Base-by-base conservation (phyloP, 2,113 vertebrate genomes). In the Perca schrenkii region DNA sequence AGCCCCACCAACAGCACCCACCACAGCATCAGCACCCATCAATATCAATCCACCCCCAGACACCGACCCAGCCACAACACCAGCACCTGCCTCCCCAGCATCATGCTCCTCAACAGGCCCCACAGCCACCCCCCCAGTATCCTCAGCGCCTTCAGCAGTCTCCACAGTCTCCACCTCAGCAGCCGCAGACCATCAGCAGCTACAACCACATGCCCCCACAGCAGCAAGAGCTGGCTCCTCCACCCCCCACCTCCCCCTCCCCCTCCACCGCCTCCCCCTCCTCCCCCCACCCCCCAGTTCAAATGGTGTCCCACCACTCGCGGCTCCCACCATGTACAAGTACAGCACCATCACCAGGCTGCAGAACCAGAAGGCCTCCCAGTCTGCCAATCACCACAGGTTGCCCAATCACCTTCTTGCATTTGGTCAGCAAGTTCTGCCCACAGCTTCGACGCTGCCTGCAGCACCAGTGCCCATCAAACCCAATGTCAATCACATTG, bases 261-360 rank as follows among this genome's bases (percentile, higher is more conserved):
- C 0, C 96, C 96, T 0, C 95, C 94, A 0, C 96, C 96, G 0
- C 96, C 96, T 0, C 96, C 95, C 0, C 96, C 96, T 0, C 96
- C 95, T 0, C 96, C 96, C 0, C 95, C 95, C 95, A 94, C 0
- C 96, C 95, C 0, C 95, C 94, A 0, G 93, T 94, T 80, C 94
- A 0, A 80, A 93, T 0, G 84, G 73, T 94, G 0, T 95, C 96
- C 0, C 95, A 96, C 91, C 89, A 96, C 92, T 93, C 96, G 14
- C 70, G 0, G 84, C 92, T 0, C 95, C 95, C 47, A 92, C 94
- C 0, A 91, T 97, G 93, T 97, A 97, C 82, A 98, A 98, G 84
- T 98, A 94, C 92, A 98, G 97, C 93, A 98, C 97, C 4, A 97
- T 98, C 86, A 95, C 94, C 46, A 83, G 97, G 66, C 90, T 97